Conservation (phyloP, 2,797 vertebrate species). For the Leptoclinus maculatus region DNA sequence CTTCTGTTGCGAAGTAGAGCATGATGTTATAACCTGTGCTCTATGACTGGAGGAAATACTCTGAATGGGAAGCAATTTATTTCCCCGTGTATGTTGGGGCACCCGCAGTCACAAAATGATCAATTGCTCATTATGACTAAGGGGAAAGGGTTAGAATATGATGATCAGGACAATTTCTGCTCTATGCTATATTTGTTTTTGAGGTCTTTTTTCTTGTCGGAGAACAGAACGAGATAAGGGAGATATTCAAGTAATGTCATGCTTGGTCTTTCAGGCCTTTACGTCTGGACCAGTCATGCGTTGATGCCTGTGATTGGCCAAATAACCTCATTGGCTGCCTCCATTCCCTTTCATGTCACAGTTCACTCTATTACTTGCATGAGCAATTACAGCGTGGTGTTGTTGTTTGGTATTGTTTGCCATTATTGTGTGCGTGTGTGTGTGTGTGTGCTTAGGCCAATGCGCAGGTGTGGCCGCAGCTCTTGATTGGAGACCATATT, state of each 20-base stretch:
- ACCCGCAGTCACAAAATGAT: constrained; percentile 65
- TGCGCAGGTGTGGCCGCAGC: background rate
- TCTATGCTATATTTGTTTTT: constrained; percentile 52
- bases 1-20: constrained; percentile 70
- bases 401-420: constrained; percentile 51
- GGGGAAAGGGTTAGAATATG: constrained; percentile 63
- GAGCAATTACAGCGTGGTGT: constrained; percentile 62
- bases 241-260: constrained; percentile 57
- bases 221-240: constrained; percentile 43
- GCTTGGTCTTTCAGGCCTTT: constrained; percentile 61
- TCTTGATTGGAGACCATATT: constrained; percentile 27
- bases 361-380: constrained; percentile 71
- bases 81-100: constrained; percentile 58
- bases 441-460: background rate
- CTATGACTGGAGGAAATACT: constrained; percentile 68
- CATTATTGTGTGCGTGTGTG: constrained; percentile 17
- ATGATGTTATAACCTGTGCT: constrained; percentile 72
- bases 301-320: constrained; percentile 65
- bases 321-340: constrained; percentile 70
- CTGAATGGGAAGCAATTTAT: constrained; percentile 65
- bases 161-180: constrained; percentile 61
- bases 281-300: constrained; percentile 62
- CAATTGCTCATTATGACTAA: constrained; percentile 75
- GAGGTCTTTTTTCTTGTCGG: constrained; percentile 20
- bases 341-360: constrained; percentile 72